Evolutionary conservation across 2,797 vertebrate species (phyloP), one percentile per base, ranked within the genome.

Genomic region (Melanotaenia pygmaea): DNA sequence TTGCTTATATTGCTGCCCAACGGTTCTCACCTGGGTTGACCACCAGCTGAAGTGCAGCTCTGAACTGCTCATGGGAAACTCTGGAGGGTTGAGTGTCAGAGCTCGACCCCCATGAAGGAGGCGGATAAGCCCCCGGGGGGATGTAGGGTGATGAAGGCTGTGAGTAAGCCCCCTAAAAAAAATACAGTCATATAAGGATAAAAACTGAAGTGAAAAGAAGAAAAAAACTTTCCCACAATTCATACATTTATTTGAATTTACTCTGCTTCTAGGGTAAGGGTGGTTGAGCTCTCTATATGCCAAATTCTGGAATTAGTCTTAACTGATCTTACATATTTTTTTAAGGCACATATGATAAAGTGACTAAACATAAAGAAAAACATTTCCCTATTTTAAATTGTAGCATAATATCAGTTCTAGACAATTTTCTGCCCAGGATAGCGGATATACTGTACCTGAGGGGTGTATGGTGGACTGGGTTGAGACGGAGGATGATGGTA

Each of bases 21-120:
- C 5, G 10, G 68, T 57, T 37, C 76, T 97, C 94, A 0, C 97
- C 97, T 0, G 98, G 97, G 85, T 98, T 98, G 70, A 99, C 98
- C 73, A 99, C 98, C 14, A 98, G 95, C 87, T 99, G 98, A 72
- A 99, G 93, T 0, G 98, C 97, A 9, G 98, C 98, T 83, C 98
- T 94, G 89, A 99, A 99, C 86, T 99, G 98, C 93, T 99, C 97
- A 0, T 99, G 98, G 65, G 98, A 99, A 59, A 99, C 97, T 85
- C 98, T 91, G 79, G 97, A 97, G 64, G 97, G 96, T 61, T 97
- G 97, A 58, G 97, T 96, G 86, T 99, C 97, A 0, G 97, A 97
- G 80, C 96, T 95, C 20, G 97, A 99, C 43, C 97, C 97, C 97
- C 98, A 99, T 89, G 97, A 98, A 30, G 97, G 97, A 3, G 97